A percentile compares a stretch with the other conserved stretches of the same genome.
These are phyloP conservation scores for Catocala nupta DNA, from an alignment of 2,888 invertebrate species.

Conservation along the genomic window DNA sequence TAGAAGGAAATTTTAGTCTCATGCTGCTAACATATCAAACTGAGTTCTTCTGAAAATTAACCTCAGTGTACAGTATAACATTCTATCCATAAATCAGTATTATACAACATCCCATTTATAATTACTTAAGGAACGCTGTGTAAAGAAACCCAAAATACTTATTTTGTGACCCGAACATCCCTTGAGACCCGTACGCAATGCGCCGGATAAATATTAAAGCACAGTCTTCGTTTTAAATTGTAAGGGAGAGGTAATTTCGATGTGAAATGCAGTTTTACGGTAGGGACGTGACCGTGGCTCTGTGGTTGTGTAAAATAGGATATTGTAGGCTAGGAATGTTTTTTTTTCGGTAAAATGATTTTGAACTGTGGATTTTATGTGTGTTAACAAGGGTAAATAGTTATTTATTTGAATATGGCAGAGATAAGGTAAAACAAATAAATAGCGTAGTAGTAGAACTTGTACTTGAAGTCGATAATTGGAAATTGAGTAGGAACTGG, in stretches of 20 bases:
- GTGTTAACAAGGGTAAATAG: background rate
- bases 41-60: no score
- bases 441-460: no score
- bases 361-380: background rate
- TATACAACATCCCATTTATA: conserved; percentile 45
- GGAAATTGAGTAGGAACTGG: no score
- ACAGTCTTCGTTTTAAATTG: conserved; percentile 29
- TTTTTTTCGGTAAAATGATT: background rate
- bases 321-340: conserved; percentile 1
- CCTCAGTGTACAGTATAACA: conserved; percentile 1
- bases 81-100: conserved; percentile 27
- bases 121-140: conserved; percentile 45
- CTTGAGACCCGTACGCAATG: conserved; percentile 39
- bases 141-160: conserved; percentile 42
- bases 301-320: conserved; percentile 9
- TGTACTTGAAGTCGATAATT: no score
- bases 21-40: no score
- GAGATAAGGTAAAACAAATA: no score
- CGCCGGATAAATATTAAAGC: conserved; percentile 48
- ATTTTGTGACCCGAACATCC: conserved; percentile 35
- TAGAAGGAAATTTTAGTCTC: no score
- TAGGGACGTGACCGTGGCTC: conserved; percentile 16
- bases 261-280: conserved; percentile 37
- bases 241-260: conserved; percentile 20
- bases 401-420: no score